Conservation (phyloP, 2,888 invertebrate species). For the Dione vanillae region DNA sequence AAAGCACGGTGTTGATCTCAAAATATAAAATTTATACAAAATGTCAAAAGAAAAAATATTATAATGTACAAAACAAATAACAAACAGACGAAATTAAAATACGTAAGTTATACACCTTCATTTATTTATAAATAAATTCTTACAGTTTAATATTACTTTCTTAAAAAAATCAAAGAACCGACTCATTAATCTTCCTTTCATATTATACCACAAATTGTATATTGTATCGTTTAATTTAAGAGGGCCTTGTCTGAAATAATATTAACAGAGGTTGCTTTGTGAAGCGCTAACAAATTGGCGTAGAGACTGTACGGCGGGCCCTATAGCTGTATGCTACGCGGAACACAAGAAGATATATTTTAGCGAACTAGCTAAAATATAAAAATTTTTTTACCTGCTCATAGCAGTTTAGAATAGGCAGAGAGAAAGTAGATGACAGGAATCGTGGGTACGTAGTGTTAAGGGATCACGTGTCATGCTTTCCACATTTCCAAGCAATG, state of each 20-base stretch:
- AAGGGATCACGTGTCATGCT: too few relatives aligned
- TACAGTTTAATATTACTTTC: constrained; percentile 13
- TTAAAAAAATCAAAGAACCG: constrained; percentile 34
- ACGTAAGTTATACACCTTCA: background rate
- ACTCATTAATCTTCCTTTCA: constrained; percentile 46
- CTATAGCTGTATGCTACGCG: constrained; percentile 31
- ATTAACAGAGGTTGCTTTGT: constrained; percentile 74
- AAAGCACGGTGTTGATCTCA: too few relatives aligned
- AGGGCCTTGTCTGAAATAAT: constrained; percentile 63
- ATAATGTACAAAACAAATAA: too few relatives aligned
- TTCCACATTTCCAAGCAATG: too few relatives aligned
- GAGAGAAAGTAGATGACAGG: too few relatives aligned
- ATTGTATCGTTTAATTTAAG: constrained; percentile 68
- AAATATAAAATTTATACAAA: too few relatives aligned
- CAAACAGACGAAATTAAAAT: background rate
- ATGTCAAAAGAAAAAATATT: too few relatives aligned
- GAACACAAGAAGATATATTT: constrained; percentile 19
- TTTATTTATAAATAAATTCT: background rate
- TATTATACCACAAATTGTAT: constrained; percentile 58
- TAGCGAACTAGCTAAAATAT: background rate
- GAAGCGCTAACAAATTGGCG: constrained; percentile 74
- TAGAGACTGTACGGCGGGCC: constrained; percentile 51
- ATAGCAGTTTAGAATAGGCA: too few relatives aligned
- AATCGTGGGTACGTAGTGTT: too few relatives aligned
- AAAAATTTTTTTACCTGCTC: too few relatives aligned